These are phyloP conservation scores for Peromyscus maniculatus DNA, from an alignment of 2,113 vertebrate species.

Conservation along the genomic window DNA sequence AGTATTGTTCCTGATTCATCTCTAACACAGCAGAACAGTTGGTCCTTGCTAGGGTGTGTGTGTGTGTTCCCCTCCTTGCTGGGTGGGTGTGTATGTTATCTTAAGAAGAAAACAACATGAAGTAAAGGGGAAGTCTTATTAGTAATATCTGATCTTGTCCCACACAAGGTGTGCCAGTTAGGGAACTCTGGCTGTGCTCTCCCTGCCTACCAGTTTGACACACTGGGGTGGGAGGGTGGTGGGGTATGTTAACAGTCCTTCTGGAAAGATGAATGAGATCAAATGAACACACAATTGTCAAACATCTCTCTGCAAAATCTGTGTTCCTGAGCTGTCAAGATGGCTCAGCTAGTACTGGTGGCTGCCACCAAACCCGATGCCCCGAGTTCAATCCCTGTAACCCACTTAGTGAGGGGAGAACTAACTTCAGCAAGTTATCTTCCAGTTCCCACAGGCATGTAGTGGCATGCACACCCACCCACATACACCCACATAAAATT, in stretches of 20 bases:
- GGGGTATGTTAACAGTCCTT: background rate
- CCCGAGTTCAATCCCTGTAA: background rate
- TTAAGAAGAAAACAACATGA: slow-evolving; percentile 76
- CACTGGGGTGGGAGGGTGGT: background rate
- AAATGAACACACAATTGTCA: slow-evolving; percentile 80
- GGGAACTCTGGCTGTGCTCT: background rate
- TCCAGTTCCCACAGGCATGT: background rate
- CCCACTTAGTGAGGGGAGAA: background rate
- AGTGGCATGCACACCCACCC: background rate
- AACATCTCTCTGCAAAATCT: slow-evolving; percentile 41
- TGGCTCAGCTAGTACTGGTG: background rate
- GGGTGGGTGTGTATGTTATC: background rate
- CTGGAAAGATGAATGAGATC: slow-evolving; percentile 75
- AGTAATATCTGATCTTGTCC: slow-evolving; percentile 76
- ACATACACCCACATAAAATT: background rate
- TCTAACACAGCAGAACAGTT: background rate
- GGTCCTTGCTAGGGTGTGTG: background rate
- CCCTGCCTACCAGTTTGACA: background rate
- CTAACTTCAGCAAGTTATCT: background rate
- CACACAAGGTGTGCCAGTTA: slow-evolving; percentile 76
- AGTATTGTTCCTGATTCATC: background rate
- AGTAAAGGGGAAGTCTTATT: slow-evolving; percentile 69
- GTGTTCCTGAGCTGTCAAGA: background rate
- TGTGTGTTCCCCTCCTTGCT: background rate
- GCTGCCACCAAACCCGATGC: background rate